Percentiles rank a stretch among this genome's conserved stretches.
Evolutionary conservation across 2,888 invertebrate genomes (phyloP).

Genomic region (Brachyptera putata): DNA sequence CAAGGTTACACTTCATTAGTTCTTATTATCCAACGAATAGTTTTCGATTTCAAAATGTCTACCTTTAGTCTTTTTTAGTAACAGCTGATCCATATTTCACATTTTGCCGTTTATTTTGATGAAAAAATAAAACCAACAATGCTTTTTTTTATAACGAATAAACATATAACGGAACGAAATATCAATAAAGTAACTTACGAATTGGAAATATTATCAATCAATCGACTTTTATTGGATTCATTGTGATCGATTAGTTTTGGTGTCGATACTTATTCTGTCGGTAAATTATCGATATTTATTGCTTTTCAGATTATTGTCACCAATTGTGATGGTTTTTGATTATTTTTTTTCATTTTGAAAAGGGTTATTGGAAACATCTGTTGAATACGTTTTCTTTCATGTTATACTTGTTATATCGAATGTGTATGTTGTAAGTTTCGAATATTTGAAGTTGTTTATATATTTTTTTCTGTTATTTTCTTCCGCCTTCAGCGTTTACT

Average conservation of each 20-base stretch:
- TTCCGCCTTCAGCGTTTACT: too few relatives aligned
- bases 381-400: too few relatives aligned
- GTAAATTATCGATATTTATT: constrained; percentile 18
- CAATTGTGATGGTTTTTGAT: too few relatives aligned
- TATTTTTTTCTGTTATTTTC: too few relatives aligned
- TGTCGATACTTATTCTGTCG: not conserved
- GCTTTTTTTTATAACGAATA: not conserved
- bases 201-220: not conserved
- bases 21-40: not conserved
- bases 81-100: not conserved
- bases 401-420: too few relatives aligned
- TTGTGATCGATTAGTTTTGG: not conserved
- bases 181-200: not conserved
- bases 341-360: too few relatives aligned
- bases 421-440: too few relatives aligned
- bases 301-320: not conserved
- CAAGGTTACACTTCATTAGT: constrained; percentile 12
- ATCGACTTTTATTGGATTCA: constrained; percentile 7
- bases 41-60: not conserved
- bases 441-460: too few relatives aligned
- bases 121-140: not conserved
- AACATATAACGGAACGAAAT: not conserved
- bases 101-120: not conserved
- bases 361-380: too few relatives aligned
- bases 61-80: not conserved